phyloP scores from a whole-genome alignment of 2,888 invertebrate species.

The Cistogaster globosa region DNA sequence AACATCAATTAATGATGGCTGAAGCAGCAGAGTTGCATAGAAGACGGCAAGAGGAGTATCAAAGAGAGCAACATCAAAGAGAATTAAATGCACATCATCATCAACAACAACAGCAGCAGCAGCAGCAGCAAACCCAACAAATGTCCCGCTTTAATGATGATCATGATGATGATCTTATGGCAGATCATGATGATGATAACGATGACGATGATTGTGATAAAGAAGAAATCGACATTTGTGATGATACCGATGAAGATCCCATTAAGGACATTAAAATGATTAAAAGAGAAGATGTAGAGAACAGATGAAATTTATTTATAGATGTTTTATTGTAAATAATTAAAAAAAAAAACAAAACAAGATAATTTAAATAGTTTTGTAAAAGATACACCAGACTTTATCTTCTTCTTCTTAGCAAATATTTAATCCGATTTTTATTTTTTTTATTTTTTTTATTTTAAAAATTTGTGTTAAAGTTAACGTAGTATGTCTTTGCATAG shows the following conservation, averaged over 20 bases:
- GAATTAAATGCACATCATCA: conserved; percentile 64
- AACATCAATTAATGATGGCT: conserved; percentile 73
- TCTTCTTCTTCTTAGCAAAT: not conserved
- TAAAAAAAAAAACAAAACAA: not conserved
- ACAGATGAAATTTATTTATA: conserved; percentile 81
- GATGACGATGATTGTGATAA: conserved; percentile 76
- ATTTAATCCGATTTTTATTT: no score
- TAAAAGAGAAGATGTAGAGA: conserved; percentile 70
- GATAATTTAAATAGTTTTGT: not conserved
- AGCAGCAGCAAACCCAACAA: conserved; percentile 62
- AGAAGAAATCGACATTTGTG: conserved; percentile 79
- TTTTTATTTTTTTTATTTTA: no score
- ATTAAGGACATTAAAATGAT: conserved; percentile 72
- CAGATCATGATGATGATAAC: conserved; percentile 73
- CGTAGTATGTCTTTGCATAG: no score
- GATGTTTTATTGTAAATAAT: conserved; percentile 78
- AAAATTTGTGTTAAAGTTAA: no score
- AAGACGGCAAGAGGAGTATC: conserved; percentile 71
- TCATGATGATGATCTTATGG: conserved; percentile 72
- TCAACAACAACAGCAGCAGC: conserved; percentile 67
- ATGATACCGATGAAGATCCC: conserved; percentile 78
- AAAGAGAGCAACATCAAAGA: conserved; percentile 71
- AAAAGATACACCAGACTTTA: not conserved
- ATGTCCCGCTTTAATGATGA: conserved; percentile 65
- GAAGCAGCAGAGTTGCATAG: conserved; percentile 74